phyloP scores from a whole-genome alignment of 2,888 invertebrate genomes.

The Apodemia zela region DNA sequence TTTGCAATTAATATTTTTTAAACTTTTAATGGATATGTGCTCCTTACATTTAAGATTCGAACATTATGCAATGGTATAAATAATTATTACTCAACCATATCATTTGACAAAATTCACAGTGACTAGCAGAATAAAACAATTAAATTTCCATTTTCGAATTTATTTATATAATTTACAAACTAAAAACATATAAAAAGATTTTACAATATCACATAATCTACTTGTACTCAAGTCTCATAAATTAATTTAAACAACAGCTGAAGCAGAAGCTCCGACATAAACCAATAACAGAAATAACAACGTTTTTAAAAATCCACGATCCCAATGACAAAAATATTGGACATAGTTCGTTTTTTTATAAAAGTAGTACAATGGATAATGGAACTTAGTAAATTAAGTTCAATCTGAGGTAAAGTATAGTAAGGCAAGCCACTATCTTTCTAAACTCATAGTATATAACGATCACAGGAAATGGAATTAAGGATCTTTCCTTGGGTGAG shows the following conservation, averaged over 20 bases:
- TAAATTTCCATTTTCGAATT: constrained; percentile 44
- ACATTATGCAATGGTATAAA: too few relatives aligned
- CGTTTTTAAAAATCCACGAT: not conserved
- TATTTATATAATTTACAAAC: constrained; percentile 62
- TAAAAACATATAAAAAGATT: constrained; percentile 71
- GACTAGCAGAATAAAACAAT: constrained; percentile 3
- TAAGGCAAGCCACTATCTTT: not conserved
- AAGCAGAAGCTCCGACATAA: constrained; percentile 28
- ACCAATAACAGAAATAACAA: constrained; percentile 30
- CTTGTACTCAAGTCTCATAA: constrained; percentile 67
- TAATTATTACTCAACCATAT: too few relatives aligned
- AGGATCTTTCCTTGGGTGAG: too few relatives aligned
- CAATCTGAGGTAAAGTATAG: not conserved
- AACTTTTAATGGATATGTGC: too few relatives aligned
- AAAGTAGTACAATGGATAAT: not conserved
- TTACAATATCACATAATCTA: constrained; percentile 66
- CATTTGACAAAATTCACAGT: not conserved
- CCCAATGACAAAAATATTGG: not conserved
- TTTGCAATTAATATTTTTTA: too few relatives aligned
- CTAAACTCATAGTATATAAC: not conserved
- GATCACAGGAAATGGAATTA: not conserved
- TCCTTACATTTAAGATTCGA: too few relatives aligned
- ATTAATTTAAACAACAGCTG: constrained; percentile 47
- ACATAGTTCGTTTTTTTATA: not conserved
- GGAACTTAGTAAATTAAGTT: not conserved